A percentile compares a stretch with the other conserved stretches of the same genome.
Conservation (phyloP, 1,140 invertebrate species). For the Drosophila pallidifrons region DNA sequence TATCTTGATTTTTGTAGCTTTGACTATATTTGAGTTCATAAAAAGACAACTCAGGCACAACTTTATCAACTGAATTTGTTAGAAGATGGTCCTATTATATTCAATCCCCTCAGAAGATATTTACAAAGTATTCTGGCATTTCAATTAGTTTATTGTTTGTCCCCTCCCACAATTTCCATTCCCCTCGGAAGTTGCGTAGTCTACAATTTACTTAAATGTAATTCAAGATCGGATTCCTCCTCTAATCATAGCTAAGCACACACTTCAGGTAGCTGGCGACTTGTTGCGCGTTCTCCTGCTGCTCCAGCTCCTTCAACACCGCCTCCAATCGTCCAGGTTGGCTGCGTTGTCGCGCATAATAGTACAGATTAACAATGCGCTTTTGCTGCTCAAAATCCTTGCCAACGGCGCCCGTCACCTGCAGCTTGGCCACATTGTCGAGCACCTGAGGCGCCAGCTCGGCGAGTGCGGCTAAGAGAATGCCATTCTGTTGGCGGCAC, state of each 20-base stretch:
- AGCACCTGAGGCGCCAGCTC: constrained; percentile 29
- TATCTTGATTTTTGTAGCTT: no score
- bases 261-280: constrained; percentile 62
- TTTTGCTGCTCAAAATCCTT: constrained; percentile 67
- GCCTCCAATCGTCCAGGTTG: constrained; percentile 27
- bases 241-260: constrained; percentile 52
- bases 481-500: constrained; percentile 67
- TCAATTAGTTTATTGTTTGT: no score
- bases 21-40: no score
- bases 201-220: neutral
- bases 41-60: no score
- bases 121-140: no score
- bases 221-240: neutral
- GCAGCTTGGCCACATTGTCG: constrained; percentile 55
- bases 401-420: constrained; percentile 50
- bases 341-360: constrained; percentile 49
- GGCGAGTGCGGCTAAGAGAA: constrained; percentile 58
- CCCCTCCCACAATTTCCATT: no score
- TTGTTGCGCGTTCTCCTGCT: constrained; percentile 9
- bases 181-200: no score
- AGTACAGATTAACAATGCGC: constrained; percentile 75
- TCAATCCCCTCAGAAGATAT: no score
- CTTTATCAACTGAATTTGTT: no score
- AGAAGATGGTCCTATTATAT: no score
- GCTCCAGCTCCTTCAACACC: constrained; percentile 21